A percentile compares a stretch with the other conserved stretches of the same genome.
phyloP scores from a whole-genome alignment of 1,140 invertebrate genomes.

The Drosophila mojavensis region DNA sequence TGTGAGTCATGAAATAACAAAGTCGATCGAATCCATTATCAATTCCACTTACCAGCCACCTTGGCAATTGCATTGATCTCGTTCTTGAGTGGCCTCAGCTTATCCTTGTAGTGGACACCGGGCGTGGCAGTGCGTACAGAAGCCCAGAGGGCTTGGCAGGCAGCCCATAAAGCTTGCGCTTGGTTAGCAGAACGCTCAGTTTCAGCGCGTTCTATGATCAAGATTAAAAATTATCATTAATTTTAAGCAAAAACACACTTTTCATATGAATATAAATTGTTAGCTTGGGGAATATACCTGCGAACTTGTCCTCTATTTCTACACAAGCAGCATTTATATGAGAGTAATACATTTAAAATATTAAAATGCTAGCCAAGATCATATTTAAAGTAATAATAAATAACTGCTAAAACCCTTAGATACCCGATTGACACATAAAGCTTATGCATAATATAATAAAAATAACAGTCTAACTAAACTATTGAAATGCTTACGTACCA shows the following conservation, averaged over 20 bases:
- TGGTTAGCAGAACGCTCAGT: constrained; percentile 91
- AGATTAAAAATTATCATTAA: not conserved
- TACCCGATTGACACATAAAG: no score
- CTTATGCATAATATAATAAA: no score
- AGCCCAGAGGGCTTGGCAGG: constrained; percentile 93
- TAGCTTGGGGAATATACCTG: constrained; percentile 63
- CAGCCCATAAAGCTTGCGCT: constrained; percentile 95
- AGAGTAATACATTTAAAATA: constrained; percentile 1
- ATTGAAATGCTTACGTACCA: constrained; percentile 89
- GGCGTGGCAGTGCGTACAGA: constrained; percentile 88
- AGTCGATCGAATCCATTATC: not conserved
- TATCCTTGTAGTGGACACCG: constrained; percentile 85
- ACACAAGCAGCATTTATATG: constrained; percentile 55
- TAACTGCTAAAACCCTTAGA: not conserved
- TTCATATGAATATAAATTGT: not conserved
- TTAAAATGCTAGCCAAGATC: constrained; percentile 8
- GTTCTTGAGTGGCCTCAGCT: constrained; percentile 89
- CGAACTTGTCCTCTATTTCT: constrained; percentile 83
- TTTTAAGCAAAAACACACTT: not conserved
- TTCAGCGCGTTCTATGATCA: constrained; percentile 88
- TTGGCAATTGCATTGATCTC: constrained; percentile 89
- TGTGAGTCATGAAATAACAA: not conserved
- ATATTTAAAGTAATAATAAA: constrained; percentile 1
- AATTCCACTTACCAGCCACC: constrained; percentile 86
- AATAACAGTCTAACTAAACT: no score